Conservation (phyloP, 2,113 vertebrate genomes). For the Salvelinus sp. region DNA sequence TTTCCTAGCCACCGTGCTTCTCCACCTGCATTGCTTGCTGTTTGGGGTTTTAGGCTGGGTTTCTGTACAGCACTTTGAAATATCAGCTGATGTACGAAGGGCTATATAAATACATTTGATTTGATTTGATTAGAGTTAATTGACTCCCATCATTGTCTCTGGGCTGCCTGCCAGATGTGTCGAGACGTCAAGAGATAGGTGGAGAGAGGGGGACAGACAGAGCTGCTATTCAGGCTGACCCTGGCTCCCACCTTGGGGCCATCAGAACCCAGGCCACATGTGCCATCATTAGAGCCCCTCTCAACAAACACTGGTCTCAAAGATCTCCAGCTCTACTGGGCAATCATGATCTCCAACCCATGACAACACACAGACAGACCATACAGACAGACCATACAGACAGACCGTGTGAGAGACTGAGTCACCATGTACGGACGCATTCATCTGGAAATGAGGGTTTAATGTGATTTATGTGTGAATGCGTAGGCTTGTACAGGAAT, state of each 20-base stretch:
- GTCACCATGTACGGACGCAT: neutral
- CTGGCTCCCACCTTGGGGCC: conserved; percentile 34
- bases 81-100: no score
- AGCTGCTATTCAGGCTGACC: conserved; percentile 46
- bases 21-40: no score
- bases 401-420: conserved; percentile 1
- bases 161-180: conserved; percentile 60
- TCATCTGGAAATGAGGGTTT: neutral
- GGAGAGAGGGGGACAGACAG: conserved; percentile 43
- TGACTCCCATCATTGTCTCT: conserved; percentile 53
- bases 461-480: conserved; percentile 10
- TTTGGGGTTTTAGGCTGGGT: no score
- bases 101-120: no score
- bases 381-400: neutral
- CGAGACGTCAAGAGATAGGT: conserved; percentile 59
- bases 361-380: neutral
- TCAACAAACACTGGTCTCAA: conserved; percentile 25
- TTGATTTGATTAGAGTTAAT: conserved; percentile 50
- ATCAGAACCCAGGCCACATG: conserved; percentile 24
- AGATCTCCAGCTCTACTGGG: conserved; percentile 24
- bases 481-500: neutral
- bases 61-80: no score
- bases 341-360: conserved; percentile 25
- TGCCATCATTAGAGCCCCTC: conserved; percentile 41
- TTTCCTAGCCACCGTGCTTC: no score